Percentiles rank a stretch among this genome's conserved stretches.
phyloP scores from a whole-genome alignment of 1,140 invertebrate species.

The Leptinotarsa undecemlineata region DNA sequence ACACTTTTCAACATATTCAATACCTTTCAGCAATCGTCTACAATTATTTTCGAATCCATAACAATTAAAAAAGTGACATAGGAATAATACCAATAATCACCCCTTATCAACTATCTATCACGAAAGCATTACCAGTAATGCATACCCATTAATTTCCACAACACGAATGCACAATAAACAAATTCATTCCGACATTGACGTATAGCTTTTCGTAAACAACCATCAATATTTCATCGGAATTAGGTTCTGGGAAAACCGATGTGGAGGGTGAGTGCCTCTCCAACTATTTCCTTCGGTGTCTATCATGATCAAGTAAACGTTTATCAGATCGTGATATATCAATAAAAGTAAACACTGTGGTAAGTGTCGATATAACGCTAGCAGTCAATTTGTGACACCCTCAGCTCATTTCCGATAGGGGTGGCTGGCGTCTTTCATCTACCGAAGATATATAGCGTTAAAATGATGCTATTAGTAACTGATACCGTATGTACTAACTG shows the following conservation, averaged over 20 bases:
- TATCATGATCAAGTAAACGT: conserved; percentile 37
- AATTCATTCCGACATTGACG: conserved; percentile 37
- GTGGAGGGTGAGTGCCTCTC: conserved; percentile 19
- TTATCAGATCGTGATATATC: conserved; percentile 39
- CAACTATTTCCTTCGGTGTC: neutral
- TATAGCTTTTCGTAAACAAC: conserved; percentile 20
- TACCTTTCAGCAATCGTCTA: too few relatives aligned
- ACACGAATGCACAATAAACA: neutral
- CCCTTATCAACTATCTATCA: too few relatives aligned
- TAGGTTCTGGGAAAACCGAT: conserved; percentile 33
- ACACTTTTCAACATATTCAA: too few relatives aligned
- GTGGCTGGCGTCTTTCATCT: too few relatives aligned
- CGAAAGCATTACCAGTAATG: too few relatives aligned
- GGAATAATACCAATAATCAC: too few relatives aligned
- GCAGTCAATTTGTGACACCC: neutral
- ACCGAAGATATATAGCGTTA: too few relatives aligned
- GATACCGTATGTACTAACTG: too few relatives aligned
- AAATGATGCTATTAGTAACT: too few relatives aligned
- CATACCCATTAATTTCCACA: too few relatives aligned
- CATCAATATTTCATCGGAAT: conserved; percentile 38
- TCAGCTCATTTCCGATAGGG: too few relatives aligned
- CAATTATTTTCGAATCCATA: conserved; percentile 6
- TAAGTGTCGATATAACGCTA: neutral
- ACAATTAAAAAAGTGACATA: too few relatives aligned
- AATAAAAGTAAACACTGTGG: conserved; percentile 38